A percentile compares a stretch with the other conserved stretches of the same genome.
phyloP scores from a whole-genome alignment of 2,888 invertebrate species.

The Tenthredo mesomela region DNA sequence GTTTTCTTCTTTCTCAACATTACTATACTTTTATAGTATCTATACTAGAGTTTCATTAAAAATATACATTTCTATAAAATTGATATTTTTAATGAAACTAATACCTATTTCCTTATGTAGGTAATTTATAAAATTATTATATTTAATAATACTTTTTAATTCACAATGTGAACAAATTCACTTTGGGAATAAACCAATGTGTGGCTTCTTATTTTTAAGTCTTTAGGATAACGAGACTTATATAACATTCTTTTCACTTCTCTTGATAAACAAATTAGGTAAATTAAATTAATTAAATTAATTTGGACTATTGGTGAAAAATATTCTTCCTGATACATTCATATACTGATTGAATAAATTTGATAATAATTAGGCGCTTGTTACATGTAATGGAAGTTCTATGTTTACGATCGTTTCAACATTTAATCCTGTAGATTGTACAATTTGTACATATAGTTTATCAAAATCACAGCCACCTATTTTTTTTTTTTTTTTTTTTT shows the following conservation, averaged over 20 bases:
- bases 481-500: background rate
- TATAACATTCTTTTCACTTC: background rate
- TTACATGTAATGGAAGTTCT: too few relatives aligned
- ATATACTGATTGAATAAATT: slow-evolving; percentile 9
- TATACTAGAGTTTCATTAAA: slow-evolving; percentile 26
- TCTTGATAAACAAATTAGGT: background rate
- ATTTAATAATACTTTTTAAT: slow-evolving; percentile 11
- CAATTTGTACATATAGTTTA: slow-evolving; percentile 40
- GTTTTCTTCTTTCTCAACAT: background rate
- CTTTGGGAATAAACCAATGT: background rate
- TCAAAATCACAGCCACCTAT: slow-evolving; percentile 50
- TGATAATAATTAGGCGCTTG: slow-evolving; percentile 34
- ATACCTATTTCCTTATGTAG: background rate
- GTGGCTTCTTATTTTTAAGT: slow-evolving; percentile 1
- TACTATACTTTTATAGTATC: slow-evolving; percentile 30
- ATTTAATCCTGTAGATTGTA: too few relatives aligned
- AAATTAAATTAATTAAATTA: too few relatives aligned
- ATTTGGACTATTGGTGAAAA: background rate
- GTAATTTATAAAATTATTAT: slow-evolving; percentile 12
- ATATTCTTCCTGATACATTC: slow-evolving; percentile 40
- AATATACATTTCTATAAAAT: background rate
- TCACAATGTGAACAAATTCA: background rate
- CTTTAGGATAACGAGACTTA: slow-evolving; percentile 11
- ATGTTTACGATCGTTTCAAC: too few relatives aligned
- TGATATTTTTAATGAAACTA: too few relatives aligned